Evolutionary conservation across 2,888 invertebrate species (phyloP).

Genomic region (Agrotis puta): DNA sequence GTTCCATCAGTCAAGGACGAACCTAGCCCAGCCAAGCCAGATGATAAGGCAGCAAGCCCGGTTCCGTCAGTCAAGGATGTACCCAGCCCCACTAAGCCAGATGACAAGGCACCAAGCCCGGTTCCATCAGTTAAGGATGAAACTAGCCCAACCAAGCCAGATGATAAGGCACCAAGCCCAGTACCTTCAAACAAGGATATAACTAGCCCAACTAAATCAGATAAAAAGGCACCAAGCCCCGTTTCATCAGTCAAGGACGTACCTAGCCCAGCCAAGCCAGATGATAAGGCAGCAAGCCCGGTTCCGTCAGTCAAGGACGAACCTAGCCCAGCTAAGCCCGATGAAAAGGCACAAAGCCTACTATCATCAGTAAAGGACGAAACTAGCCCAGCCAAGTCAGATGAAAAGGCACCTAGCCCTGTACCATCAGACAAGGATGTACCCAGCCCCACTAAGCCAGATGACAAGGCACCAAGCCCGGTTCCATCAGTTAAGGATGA

Average conservation of each 20-base stretch:
- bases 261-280: neutral
- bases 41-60: neutral
- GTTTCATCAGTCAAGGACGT: neutral
- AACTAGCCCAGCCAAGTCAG: neutral
- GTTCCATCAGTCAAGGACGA: too few species aligned
- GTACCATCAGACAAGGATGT: neutral
- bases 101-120: neutral
- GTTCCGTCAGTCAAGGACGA: neutral
- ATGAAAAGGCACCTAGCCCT: neutral
- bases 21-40: neutral
- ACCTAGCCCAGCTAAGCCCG: neutral
- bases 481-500: neutral
- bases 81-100: too few species aligned
- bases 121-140: neutral
- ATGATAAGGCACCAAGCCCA: neutral
- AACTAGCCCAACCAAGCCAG: neutral
- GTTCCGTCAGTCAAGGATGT: too few species aligned
- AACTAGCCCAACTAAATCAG: accelerated
- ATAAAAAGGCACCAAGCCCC: neutral
- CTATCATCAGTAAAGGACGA: neutral
- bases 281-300: neutral
- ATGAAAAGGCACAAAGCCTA: accelerated
- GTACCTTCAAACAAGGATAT: accelerated
- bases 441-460: neutral
- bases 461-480: conserved; percentile 32